phyloP scores from a whole-genome alignment of 2,888 invertebrate genomes.

The Crocallis elinguaria region DNA sequence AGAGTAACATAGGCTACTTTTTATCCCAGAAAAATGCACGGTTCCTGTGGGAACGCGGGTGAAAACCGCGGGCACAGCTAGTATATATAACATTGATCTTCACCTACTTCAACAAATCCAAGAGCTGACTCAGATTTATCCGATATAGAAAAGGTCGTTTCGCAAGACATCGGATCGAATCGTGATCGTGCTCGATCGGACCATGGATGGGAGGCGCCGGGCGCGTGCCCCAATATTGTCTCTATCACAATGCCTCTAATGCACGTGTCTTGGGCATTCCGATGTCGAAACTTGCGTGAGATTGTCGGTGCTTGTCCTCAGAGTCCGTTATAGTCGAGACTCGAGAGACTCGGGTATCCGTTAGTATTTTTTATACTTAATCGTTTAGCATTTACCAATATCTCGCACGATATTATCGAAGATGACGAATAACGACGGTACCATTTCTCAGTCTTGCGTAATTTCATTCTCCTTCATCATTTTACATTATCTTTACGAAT shows the following conservation, averaged over 20 bases:
- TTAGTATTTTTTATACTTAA: too few relatives aligned
- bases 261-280: conserved; percentile 39
- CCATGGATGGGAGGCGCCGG: conserved; percentile 38
- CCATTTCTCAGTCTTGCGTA: too few relatives aligned
- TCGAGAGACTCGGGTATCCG: too few relatives aligned
- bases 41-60: background rate
- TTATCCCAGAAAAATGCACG: too few relatives aligned
- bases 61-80: background rate
- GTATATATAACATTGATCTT: conserved; percentile 32
- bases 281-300: conserved; percentile 37
- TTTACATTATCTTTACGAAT: too few relatives aligned
- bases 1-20: too few relatives aligned
- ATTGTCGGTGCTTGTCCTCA: conserved; percentile 13
- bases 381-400: too few relatives aligned
- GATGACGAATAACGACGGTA: too few relatives aligned
- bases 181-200: conserved; percentile 43
- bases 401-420: too few relatives aligned
- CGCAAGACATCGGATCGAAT: conserved; percentile 34
- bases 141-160: conserved; percentile 29
- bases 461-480: too few relatives aligned
- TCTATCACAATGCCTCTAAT: conserved; percentile 29
- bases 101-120: conserved; percentile 22
- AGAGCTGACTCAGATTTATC: conserved; percentile 26
- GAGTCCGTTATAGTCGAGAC: conserved; percentile 11
- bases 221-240: conserved; percentile 36